Evolutionary conservation across 1,140 invertebrate species (phyloP), one percentile per base, ranked within the genome.

Genomic region (Sitodiplosis mosellana): DNA sequence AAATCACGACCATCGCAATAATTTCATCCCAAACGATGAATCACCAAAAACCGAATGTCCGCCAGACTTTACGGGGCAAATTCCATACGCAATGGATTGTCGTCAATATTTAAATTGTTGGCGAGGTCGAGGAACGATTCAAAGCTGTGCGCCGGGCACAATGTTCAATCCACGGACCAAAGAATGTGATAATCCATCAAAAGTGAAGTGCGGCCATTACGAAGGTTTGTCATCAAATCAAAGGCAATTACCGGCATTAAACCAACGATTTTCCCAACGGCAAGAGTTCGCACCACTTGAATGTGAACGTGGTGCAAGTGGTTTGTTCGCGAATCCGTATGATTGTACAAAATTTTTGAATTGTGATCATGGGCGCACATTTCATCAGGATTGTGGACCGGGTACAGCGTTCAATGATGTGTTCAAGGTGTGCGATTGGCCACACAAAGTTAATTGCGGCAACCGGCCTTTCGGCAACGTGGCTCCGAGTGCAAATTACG

Each of bases 31-130:
- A 5, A 10, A 5, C 10, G 27, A 27, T 27, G 27, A 5, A 12
- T 38, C 36, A 12, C 36, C 36, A 17, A 38, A 12, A 38, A 5
- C 47, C 17, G 56, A 60, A n/a, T 80, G 77, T 54, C 75, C 77
- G 2, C 19, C 54, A 12, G 62, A 65, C 22, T 67, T 67, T 4
- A 74, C 69, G 0, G 79, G 79, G 0, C 60, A 69, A 41, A 75
- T 74, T 49, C 64, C 75, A 1, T 77, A 77, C 57, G 67, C 68
- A 1, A 59, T 67, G 1, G 74, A 81, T 52, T 83, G 81, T 46
- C 70, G 72, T 52, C 75, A 77, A 51, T 83, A 75, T 58, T 66
- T 82, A 8, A 80, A 76, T 54, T 83, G 81, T 53, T 77, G 69
- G 60, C 70, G 74, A 20, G 77, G 77, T 1, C 8, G 8, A 19